These are phyloP conservation scores for Rutpela maculata DNA, from an alignment of 2,888 invertebrate species.

Conservation along the genomic window DNA sequence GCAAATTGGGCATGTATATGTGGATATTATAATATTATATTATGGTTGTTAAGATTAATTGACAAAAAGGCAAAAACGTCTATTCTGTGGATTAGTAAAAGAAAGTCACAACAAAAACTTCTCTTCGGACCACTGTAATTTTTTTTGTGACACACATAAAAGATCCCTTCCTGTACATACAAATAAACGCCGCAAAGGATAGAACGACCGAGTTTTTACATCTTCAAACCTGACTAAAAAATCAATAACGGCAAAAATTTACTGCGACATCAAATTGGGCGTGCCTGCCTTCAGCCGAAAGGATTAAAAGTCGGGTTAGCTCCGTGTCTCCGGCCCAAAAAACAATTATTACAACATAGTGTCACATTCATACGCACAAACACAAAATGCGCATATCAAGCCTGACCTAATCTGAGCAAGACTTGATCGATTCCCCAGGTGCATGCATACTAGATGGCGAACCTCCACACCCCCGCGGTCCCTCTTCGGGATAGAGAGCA, in stretches of 20 bases:
- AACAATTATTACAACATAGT: conserved; percentile 11
- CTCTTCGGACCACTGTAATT: not conserved
- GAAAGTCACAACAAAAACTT: not conserved
- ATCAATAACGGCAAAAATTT: conserved; percentile 64
- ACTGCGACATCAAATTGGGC: conserved; percentile 61
- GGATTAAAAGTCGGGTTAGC: conserved; percentile 21
- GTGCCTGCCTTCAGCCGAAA: conserved; percentile 46
- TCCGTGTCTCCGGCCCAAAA: conserved; percentile 9
- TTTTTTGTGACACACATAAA: not conserved
- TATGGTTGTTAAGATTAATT: too few relatives aligned
- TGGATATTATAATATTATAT: too few relatives aligned
- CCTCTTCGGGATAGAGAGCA: conserved; percentile 48
- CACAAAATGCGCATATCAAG: conserved; percentile 61
- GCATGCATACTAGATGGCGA: conserved; percentile 62
- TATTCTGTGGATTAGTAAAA: not conserved
- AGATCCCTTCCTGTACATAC: conserved; percentile 1
- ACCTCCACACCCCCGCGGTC: conserved; percentile 47
- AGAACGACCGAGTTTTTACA: conserved; percentile 44
- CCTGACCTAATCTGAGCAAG: conserved; percentile 64
- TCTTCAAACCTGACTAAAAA: conserved; percentile 55
- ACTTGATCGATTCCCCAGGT: conserved; percentile 66
- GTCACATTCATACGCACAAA: conserved; percentile 52
- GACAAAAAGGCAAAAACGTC: not conserved
- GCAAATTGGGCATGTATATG: too few relatives aligned
- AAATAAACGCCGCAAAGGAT: conserved; percentile 18